Conservation (phyloP, 1,140 invertebrate species). For the Pectinophora gossypiella region DNA sequence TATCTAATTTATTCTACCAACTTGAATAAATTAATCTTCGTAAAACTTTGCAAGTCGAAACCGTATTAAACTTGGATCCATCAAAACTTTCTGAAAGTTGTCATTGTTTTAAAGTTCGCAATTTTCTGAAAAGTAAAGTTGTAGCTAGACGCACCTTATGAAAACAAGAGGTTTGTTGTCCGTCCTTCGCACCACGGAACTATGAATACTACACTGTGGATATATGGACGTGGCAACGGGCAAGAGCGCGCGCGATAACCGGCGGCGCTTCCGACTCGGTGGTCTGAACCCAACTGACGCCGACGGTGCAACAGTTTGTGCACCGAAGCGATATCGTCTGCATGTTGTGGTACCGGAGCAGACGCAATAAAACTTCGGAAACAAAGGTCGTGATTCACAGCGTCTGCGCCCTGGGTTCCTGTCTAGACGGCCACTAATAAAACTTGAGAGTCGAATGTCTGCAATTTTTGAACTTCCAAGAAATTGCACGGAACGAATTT, state of each 20-base stretch:
- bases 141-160: not conserved
- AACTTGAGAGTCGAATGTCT: not conserved
- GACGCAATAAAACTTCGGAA: slow-evolving; percentile 3
- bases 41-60: no score
- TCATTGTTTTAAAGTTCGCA: no score
- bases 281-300: not conserved
- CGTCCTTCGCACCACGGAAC: not conserved
- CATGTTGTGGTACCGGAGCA: not conserved
- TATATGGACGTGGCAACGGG: not conserved
- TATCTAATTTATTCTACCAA: no score
- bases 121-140: not conserved
- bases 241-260: not conserved
- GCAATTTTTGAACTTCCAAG: not conserved
- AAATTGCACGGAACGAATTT: no score
- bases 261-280: not conserved
- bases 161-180: not conserved
- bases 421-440: not conserved
- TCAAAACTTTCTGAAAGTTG: no score
- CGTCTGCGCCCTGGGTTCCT: slow-evolving; percentile 1
- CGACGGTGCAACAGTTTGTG: not conserved
- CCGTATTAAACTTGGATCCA: no score
- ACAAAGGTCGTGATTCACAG: not conserved
- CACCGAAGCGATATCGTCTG: not conserved
- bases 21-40: no score
- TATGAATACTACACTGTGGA: not conserved